A percentile compares a stretch with the other conserved stretches of the same genome.
Evolutionary conservation across 2,888 invertebrate genomes (phyloP).

Genomic region (Drosophila peninsularis): DNA sequence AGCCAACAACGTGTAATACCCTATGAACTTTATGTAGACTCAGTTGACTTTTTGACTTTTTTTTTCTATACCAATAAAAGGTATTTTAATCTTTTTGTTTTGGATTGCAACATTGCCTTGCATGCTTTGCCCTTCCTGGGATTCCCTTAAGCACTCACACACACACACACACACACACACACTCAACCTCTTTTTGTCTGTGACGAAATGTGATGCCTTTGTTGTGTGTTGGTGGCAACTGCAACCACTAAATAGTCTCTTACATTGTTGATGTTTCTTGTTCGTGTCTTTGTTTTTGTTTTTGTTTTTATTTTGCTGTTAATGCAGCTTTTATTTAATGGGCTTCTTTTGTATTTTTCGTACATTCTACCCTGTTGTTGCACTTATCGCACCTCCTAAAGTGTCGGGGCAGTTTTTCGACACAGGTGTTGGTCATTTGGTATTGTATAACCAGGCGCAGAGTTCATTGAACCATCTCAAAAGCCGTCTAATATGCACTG

Average conservation of each 20-base stretch:
- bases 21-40: not conserved
- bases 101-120: conserved; percentile 12
- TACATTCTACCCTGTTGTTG: conserved; percentile 42
- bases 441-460: conserved; percentile 22
- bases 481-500: conserved; percentile 8
- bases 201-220: conserved; percentile 66
- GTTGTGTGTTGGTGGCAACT: conserved; percentile 41
- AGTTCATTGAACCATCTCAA: conserved; percentile 44
- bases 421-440: conserved; percentile 54
- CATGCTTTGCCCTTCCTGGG: conserved; percentile 15
- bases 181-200: conserved; percentile 28
- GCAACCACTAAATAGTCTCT: conserved; percentile 13
- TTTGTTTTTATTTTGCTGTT: conserved; percentile 59
- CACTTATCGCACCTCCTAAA: conserved; percentile 56
- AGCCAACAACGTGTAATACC: not conserved
- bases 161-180: not conserved
- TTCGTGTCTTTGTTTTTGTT: conserved; percentile 21
- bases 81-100: conserved; percentile 9
- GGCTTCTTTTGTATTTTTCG: conserved; percentile 51
- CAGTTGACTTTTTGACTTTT: conserved; percentile 1
- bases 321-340: conserved; percentile 73
- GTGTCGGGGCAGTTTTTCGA: conserved; percentile 48
- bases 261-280: conserved; percentile 13
- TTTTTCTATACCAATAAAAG: not conserved
- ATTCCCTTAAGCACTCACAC: conserved; percentile 15